Conservation (phyloP, 1,140 invertebrate species). For the Schlechtendalia chinensis region DNA sequence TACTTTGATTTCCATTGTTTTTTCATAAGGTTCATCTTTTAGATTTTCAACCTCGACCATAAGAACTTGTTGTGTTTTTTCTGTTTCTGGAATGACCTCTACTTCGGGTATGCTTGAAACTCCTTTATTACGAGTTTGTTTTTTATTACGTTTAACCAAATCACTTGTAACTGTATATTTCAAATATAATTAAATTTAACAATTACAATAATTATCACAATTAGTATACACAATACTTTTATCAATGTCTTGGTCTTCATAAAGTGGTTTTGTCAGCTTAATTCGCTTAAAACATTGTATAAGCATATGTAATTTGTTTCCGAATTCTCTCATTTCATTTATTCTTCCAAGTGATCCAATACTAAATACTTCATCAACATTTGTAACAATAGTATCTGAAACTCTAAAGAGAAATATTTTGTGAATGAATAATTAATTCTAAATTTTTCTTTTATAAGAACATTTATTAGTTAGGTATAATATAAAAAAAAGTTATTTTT, state of each 20-base stretch:
- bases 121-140: slow-evolving; percentile 3
- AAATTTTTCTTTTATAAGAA: too few species aligned
- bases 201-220: not conserved
- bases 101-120: not conserved
- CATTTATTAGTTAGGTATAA: not conserved
- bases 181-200: not conserved
- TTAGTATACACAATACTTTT: slow-evolving; percentile 44
- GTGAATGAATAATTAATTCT: too few species aligned
- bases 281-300: slow-evolving; percentile 92
- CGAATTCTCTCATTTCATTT: slow-evolving; percentile 93
- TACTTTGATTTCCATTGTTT: slow-evolving; percentile 93
- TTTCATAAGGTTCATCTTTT: slow-evolving; percentile 81
- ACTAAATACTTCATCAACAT: slow-evolving; percentile 80
- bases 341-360: slow-evolving; percentile 98
- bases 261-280: slow-evolving; percentile 74
- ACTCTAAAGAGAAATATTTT: slow-evolving; percentile 35
- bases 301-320: slow-evolving; percentile 85
- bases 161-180: slow-evolving; percentile 5
- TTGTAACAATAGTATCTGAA: slow-evolving; percentile 32
- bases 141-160: slow-evolving; percentile 14
- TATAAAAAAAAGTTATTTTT: too few species aligned
- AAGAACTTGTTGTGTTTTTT: slow-evolving; percentile 62
- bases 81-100: not conserved
- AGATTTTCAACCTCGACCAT: slow-evolving; percentile 97
- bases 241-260: slow-evolving; percentile 64